These are phyloP conservation scores for Bhutanitis thaidina DNA, from an alignment of 2,888 invertebrate genomes.

Conservation along the genomic window DNA sequence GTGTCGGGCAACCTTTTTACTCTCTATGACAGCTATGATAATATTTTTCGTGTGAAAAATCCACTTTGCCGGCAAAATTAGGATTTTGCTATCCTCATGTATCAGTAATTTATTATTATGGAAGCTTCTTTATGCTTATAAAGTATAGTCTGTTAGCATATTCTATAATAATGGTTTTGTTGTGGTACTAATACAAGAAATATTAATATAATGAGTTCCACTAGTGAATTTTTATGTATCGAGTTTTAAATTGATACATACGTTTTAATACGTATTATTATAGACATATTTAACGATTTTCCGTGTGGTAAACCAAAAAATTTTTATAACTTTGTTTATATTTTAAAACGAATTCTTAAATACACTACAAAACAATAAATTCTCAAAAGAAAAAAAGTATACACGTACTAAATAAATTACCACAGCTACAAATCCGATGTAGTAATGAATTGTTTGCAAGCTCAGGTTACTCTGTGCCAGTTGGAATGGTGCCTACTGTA, in stretches of 20 bases:
- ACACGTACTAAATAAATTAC: slow-evolving; percentile 21
- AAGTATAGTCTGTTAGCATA: too few relatives aligned
- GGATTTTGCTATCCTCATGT: not conserved
- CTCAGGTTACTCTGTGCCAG: slow-evolving; percentile 27
- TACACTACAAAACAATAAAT: not conserved
- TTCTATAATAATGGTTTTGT: too few relatives aligned
- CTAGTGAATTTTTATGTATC: too few relatives aligned
- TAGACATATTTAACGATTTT: too few relatives aligned
- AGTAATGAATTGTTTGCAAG: slow-evolving; percentile 26
- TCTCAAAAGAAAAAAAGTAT: slow-evolving; percentile 12
- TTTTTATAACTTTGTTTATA: too few relatives aligned
- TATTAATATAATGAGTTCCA: too few relatives aligned
- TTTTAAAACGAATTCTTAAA: not conserved
- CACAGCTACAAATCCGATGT: slow-evolving; percentile 21
- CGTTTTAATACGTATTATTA: too few relatives aligned
- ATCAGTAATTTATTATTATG: not conserved
- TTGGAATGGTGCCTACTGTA: slow-evolving; percentile 30
- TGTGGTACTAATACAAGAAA: too few relatives aligned
- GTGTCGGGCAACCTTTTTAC: slow-evolving; percentile 21
- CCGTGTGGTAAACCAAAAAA: too few relatives aligned
- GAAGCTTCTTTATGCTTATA: not conserved
- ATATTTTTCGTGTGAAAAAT: slow-evolving; percentile 16
- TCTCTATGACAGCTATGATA: slow-evolving; percentile 21
- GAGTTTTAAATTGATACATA: too few relatives aligned
- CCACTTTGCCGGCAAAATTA: slow-evolving; percentile 13